phyloP scores from a whole-genome alignment of 2,113 vertebrate genomes.

The Corynorhinus townsendii region DNA sequence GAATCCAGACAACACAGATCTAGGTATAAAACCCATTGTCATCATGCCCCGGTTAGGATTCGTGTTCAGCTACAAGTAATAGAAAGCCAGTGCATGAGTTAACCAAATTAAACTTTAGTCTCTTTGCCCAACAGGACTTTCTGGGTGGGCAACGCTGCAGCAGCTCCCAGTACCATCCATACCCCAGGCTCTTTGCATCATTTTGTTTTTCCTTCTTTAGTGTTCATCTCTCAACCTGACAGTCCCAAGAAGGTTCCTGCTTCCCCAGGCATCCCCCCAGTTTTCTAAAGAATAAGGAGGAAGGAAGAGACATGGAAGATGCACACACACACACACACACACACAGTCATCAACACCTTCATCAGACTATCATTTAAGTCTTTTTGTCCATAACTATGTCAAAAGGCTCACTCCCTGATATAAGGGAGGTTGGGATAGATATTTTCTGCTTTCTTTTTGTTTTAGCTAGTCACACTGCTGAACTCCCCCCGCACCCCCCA shows the following conservation, averaged over 20 bases:
- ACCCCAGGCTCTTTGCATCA: neutral
- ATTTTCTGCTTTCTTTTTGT: neutral
- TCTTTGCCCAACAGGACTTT: neutral
- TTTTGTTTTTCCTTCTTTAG: neutral
- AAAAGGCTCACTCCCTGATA: neutral
- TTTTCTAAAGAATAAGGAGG: neutral
- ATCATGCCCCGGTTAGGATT: neutral
- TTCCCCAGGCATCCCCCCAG: neutral
- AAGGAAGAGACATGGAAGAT: neutral
- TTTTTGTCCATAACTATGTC: neutral
- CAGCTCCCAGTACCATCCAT: too few relatives aligned
- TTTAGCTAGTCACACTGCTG: neutral
- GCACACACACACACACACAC: neutral
- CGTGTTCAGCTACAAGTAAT: neutral
- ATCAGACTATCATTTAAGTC: neutral
- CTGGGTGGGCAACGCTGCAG: neutral
- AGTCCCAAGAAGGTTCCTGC: neutral
- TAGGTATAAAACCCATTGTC: neutral
- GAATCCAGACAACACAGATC: neutral
- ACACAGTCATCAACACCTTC: neutral
- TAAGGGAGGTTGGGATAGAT: neutral
- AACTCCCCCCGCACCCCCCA: rapidly evolving
- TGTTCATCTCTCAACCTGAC: neutral
- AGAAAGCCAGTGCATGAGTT: neutral
- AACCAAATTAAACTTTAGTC: neutral